Percentiles rank a stretch among this genome's conserved stretches.
Conservation (phyloP, 2,113 vertebrate genomes). For the Nicator chloris region DNA sequence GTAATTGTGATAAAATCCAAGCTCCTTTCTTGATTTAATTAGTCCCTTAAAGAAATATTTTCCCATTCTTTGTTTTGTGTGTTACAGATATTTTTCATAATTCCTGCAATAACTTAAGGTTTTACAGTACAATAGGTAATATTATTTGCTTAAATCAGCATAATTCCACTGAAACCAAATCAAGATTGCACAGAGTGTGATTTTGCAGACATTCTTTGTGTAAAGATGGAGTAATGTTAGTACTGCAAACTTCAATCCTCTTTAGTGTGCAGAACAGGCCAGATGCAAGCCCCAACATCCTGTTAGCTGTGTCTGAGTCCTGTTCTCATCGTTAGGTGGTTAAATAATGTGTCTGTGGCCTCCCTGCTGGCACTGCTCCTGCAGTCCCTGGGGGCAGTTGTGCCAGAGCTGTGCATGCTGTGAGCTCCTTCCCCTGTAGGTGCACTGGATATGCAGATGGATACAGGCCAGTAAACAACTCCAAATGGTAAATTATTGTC, state of each 20-base stretch:
- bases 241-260: background rate
- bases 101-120: background rate
- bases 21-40: background rate
- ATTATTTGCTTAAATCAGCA: background rate
- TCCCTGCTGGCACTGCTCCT: background rate
- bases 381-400: background rate
- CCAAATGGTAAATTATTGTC: background rate
- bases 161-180: background rate
- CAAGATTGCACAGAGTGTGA: background rate
- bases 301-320: background rate
- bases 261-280: background rate
- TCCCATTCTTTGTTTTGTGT: background rate
- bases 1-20: background rate
- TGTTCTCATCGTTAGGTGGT: background rate
- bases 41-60: background rate
- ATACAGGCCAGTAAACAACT: background rate
- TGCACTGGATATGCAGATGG: background rate
- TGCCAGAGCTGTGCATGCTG: background rate
- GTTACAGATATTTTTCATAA: background rate
- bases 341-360: background rate
- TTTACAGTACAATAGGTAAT: background rate
- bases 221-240: background rate
- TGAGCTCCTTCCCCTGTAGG: background rate
- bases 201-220: background rate
- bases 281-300: background rate